Conservation (phyloP, 2,797 vertebrate genomes). For the Cuniculus paca region DNA sequence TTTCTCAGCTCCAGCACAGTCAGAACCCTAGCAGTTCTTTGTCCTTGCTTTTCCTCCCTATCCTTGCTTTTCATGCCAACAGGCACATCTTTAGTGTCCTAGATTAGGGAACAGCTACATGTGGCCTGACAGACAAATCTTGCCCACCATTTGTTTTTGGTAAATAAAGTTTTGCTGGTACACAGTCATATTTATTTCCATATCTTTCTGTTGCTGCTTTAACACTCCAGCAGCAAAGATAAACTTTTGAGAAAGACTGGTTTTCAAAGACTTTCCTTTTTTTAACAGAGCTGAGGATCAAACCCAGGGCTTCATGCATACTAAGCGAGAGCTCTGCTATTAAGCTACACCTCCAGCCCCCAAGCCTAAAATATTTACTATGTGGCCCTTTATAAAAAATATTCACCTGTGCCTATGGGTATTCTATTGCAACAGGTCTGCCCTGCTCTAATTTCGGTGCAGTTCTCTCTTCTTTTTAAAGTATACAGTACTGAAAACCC, state of each 20-base stretch:
- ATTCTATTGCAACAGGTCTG: background rate
- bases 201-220: background rate
- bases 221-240: background rate
- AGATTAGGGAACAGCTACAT: too few species aligned
- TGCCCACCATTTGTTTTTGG: background rate
- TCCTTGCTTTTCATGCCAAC: background rate
- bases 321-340: background rate
- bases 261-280: background rate
- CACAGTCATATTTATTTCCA: background rate
- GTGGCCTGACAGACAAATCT: background rate
- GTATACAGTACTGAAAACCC: background rate
- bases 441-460: background rate
- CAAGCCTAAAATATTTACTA: background rate
- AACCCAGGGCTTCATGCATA: background rate
- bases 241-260: background rate
- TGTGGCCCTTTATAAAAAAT: background rate
- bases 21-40: background rate
- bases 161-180: background rate
- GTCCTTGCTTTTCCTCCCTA: background rate
- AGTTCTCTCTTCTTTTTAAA: background rate
- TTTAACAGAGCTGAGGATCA: background rate
- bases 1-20: background rate
- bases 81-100: background rate
- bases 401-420: background rate
- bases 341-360: background rate